Base-by-base conservation (phyloP, 1,140 invertebrate species). In the Drosophila paulistorum region DNA sequence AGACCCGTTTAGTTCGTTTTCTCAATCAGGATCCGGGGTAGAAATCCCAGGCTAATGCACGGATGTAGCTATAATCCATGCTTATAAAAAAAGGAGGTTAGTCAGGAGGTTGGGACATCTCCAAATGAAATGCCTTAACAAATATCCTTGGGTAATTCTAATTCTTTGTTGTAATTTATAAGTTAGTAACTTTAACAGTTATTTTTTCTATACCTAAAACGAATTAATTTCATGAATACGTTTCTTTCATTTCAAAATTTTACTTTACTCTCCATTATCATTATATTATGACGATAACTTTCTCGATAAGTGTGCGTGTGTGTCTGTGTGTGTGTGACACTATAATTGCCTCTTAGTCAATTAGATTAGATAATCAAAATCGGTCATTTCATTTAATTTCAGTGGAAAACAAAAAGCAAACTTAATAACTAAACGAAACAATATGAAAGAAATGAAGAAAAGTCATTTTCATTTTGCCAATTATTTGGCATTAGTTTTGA, bases 291-390 rank as follows among this genome's bases (percentile, higher is more conserved):
- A 20, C 17, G 45, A 51, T 51, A 51, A 23, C 45, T 51, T 51
- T 51, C 45, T 51, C 45, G 45, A 51, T 51, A 51, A 51, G 45
- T 51, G 45, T 51, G 45, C 2, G 45, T 7, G 17, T 51, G 17
- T 20, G 41, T 42, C 1, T 42, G 42, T 48, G 14, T 48, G 4
- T 48, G 14, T 17, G 17, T 20, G 17, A 23, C 6, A 20, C 20
- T 51, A 23, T 51, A 51, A 51, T 51, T 51, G 45, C 45, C 45
- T 51, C 17, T 51, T 51, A 23, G 45, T 51, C 45, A 51, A 51
- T 51, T 51, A 48, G 45, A 51, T 51, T 51, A 51, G 45, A 51
- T 51, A 51, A 51, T 51, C 45, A 51, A 51, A 51, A 51, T 51
- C 45, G 45, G 17, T 51, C 45, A 51, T 51, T 51, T 51, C 17